Percentiles rank a stretch among this genome's conserved stretches.
Evolutionary conservation across 2,113 vertebrate genomes (phyloP).

Genomic region (Prionailurus bengalensis): DNA sequence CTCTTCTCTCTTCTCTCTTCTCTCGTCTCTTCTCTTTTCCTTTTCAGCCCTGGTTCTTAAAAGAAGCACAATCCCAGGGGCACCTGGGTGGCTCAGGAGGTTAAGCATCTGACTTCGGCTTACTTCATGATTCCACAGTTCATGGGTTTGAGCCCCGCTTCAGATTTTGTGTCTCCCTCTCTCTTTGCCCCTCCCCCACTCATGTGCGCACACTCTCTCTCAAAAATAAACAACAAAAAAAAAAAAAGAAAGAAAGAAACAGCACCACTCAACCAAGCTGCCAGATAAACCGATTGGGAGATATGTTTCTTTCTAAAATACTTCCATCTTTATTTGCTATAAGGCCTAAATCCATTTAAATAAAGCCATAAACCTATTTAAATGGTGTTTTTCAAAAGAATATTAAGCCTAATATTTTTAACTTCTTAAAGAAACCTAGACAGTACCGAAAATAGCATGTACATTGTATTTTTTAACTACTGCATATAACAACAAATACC

Average conservation of each 20-base stretch:
- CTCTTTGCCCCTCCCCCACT: too few relatives aligned
- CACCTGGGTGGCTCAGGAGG: too few relatives aligned
- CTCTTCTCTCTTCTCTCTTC: too few relatives aligned
- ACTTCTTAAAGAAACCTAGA: conserved; percentile 6
- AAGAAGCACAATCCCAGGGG: too few relatives aligned
- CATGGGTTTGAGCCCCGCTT: too few relatives aligned
- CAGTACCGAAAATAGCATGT: background rate
- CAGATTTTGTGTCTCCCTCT: too few relatives aligned
- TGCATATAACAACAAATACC: background rate
- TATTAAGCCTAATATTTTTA: background rate
- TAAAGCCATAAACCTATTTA: background rate
- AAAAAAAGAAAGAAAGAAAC: background rate
- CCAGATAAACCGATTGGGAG: background rate
- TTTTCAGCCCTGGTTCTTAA: background rate
- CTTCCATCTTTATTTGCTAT: background rate
- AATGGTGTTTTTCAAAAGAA: background rate
- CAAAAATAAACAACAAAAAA: too few relatives aligned
- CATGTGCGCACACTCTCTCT: too few relatives aligned
- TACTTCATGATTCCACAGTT: too few relatives aligned
- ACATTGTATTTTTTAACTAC: background rate
- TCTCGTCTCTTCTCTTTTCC: too few relatives aligned
- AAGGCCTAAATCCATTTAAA: background rate
- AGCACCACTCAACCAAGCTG: background rate
- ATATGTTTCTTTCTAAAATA: background rate
- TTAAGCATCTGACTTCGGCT: too few relatives aligned